A percentile compares a stretch with the other conserved stretches of the same genome.
phyloP scores from a whole-genome alignment of 2,797 vertebrate species.

The Balearica regulorum region DNA sequence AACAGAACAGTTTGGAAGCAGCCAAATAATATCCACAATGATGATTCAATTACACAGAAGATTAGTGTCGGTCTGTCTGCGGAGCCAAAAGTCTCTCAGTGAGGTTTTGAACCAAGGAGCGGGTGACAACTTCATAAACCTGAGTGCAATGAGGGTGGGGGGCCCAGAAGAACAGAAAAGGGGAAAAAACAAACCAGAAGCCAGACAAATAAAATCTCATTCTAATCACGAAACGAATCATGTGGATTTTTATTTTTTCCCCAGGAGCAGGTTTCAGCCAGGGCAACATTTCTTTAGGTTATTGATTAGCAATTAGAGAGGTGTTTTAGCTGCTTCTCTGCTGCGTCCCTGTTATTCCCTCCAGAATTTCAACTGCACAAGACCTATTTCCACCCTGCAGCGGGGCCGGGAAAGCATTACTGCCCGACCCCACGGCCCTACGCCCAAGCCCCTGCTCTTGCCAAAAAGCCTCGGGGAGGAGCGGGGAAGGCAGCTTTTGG shows the following conservation, averaged over 20 bases:
- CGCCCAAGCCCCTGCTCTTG: fast-evolving
- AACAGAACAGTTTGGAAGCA: slow-evolving; percentile 12
- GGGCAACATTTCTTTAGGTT: slow-evolving; percentile 44
- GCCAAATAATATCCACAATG: slow-evolving; percentile 6
- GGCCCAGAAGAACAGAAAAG: background rate
- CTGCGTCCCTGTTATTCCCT: background rate
- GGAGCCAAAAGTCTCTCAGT: background rate
- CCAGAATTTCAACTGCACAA: slow-evolving; percentile 15
- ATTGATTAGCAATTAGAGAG: slow-evolving; percentile 60
- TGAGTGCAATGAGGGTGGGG: background rate
- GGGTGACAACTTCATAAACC: slow-evolving; percentile 23
- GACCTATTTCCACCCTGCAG: background rate
- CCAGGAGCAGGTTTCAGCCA: slow-evolving; percentile 9
- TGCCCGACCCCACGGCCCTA: background rate
- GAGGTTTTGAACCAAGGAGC: background rate
- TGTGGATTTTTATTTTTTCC: background rate
- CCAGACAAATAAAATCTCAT: background rate
- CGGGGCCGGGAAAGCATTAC: background rate
- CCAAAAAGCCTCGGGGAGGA: background rate
- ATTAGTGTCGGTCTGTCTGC: slow-evolving; percentile 24
- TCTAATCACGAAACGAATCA: background rate
- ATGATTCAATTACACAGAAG: slow-evolving; percentile 57
- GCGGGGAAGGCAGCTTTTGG: background rate
- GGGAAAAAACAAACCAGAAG: background rate
- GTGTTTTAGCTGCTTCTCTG: slow-evolving; percentile 43